Evolutionary conservation across 2,888 invertebrate species (phyloP), one percentile per base, ranked within the genome.

Genomic region (Drosophila sordidula): DNA sequence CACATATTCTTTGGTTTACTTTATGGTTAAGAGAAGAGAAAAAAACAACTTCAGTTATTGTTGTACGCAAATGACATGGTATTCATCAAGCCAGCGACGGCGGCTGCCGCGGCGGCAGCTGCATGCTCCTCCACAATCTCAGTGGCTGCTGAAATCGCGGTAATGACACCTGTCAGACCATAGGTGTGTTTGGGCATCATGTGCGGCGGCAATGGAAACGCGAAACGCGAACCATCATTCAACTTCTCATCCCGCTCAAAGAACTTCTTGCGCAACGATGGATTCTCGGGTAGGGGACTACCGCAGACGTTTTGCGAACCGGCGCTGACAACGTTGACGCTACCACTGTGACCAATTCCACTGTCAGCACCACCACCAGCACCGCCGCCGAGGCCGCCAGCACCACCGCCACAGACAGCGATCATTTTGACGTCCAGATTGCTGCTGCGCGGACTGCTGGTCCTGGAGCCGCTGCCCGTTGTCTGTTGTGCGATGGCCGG

Each of bases 21-120:
- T 49, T 25, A 38, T 11, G 50, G 22, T 44, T 39, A 6, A 11
- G n/a, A 44, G 41, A 26, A 11, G 16, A 38, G 39, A 16, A 8
- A 41, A 26, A 38, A 39, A 70, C 65, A 76, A 47, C 36, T n/a
- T 89, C 67, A 91, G 59, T 92, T 92, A 56, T 92, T 92, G 80
- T 92, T 92, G 72, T 92, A 92, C 47, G 92, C 90, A 83, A 91
- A 92, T 79, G 92, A 92, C 90, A 92, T 91, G 22, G 90, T 90
- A 74, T 92, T 92, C 83, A 92, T 87, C 50, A 92, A 76, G 32
- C 92, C 80, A 0, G 58, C 66, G 0, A 76, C 87, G 0, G 85
- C 88, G 0, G 88, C 88, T 0, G 85, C 89, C 0, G 83, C 85
- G 0, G 81, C 89, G 0, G 84, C 87, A 0, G 91, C 90, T 39